Evolutionary conservation across 2,113 vertebrate genomes (phyloP).

Genomic region (Sorex araneus): DNA sequence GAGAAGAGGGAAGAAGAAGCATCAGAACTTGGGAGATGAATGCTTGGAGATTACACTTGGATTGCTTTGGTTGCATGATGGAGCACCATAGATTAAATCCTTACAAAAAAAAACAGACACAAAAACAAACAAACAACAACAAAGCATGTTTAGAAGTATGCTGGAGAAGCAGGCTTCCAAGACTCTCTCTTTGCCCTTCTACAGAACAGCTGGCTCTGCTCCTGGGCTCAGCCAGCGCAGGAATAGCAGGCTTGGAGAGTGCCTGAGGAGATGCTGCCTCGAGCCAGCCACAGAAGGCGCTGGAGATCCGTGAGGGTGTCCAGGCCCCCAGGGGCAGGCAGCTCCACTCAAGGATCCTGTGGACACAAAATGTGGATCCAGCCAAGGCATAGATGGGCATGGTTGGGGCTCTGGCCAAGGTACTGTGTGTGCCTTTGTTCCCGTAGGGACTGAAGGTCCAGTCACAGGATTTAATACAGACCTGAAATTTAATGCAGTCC

Average conservation of each 20-base stretch:
- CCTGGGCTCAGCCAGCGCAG: background rate
- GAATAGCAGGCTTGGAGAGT: background rate
- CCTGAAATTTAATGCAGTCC: too few species aligned
- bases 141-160: conserved; percentile 52
- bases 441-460: background rate
- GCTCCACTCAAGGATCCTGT: background rate
- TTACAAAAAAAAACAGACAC: conserved; percentile 69
- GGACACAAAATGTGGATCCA: background rate
- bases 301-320: background rate
- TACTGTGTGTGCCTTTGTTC: background rate
- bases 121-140: conserved; percentile 70
- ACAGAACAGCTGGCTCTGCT: background rate
- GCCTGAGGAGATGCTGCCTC: background rate
- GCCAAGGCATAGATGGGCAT: background rate
- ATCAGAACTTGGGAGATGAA: conserved; percentile 81
- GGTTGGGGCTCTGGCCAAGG: background rate
- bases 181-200: background rate
- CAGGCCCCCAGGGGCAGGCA: background rate
- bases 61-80: conserved; percentile 78
- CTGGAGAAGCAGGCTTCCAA: conserved; percentile 43
- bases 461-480: background rate
- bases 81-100: conserved; percentile 68
- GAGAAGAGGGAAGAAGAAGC: conserved; percentile 75
- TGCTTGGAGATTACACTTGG: conserved; percentile 79
- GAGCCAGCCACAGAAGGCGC: too few species aligned